These are phyloP conservation scores for Luscinia megarhynchos DNA, from an alignment of 2,797 vertebrate genomes.

Conservation along the genomic window DNA sequence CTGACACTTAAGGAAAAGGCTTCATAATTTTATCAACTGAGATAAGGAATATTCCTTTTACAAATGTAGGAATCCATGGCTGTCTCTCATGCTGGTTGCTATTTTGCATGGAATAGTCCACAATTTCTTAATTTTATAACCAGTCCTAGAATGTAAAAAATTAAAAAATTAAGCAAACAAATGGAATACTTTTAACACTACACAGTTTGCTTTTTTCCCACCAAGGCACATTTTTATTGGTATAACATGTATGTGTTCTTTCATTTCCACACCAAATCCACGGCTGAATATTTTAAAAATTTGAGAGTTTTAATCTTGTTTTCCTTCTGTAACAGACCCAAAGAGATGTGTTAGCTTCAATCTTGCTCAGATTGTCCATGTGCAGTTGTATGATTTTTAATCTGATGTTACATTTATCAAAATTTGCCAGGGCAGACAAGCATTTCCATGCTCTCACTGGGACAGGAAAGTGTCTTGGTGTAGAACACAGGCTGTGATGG, in stretches of 20 bases:
- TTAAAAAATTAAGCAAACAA: background rate
- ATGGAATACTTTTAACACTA: background rate
- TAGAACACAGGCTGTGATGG: background rate
- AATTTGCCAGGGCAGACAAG: conserved; percentile 74
- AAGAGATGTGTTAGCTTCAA: background rate
- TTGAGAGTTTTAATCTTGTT: conserved; percentile 20
- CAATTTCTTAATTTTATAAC: conserved; percentile 27
- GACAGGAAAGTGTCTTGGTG: background rate
- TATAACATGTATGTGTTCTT: background rate
- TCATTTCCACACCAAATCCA: background rate
- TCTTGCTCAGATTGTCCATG: conserved; percentile 56
- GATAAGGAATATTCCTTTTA: background rate
- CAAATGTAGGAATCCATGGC: conserved; percentile 6
- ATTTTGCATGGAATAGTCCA: conserved; percentile 25
- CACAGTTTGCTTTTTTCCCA: background rate
- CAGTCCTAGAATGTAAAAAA: background rate
- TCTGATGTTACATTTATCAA: conserved; percentile 75
- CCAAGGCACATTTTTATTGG: background rate
- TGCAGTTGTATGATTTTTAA: conserved; percentile 51
- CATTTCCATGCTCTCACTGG: conserved; percentile 13
- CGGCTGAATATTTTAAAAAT: background rate
- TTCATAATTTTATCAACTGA: conserved; percentile 21
- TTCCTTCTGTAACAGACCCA: background rate
- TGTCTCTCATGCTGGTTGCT: background rate
- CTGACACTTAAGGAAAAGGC: conserved; percentile 42